Base-by-base conservation (phyloP, 2,797 vertebrate genomes). In the Mus caroli region DNA sequence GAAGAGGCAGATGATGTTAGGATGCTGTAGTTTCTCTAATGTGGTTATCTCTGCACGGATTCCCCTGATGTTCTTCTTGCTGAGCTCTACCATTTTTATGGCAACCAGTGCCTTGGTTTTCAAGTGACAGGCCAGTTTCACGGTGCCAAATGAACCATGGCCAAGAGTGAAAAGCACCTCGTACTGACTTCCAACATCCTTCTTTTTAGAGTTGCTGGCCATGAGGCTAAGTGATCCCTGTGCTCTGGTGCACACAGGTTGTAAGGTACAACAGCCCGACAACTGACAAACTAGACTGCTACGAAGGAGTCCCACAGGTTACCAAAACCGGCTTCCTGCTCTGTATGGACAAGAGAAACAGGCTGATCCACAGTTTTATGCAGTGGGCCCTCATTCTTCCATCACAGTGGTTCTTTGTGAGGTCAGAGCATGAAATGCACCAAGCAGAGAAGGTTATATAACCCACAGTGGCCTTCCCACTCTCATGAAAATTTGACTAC, bases 31-130 rank as follows among this genome's bases (percentile, higher is more conserved):
- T 14, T 2, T 43, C 73, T 76, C 22, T 37, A 76, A 13, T 1
- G 2, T 4, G 7, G 73, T 12, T 15, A 6, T 46, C 5, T 46
- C 73, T 2, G 37, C 37, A 17, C 43, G 24, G 24, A 76, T 46
- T 1, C 5, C 0, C 6, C 6, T 0, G 11, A 26, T 6, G 73
- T 6, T 76, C 12, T 46, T 26, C 24, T 76, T 28, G 24, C 1
- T 26, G 40, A 43, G 15, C 6, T 24, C 11, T 14, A 76, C 2
- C 0, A 2, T 14, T 46, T 76, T 76, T 24, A 76, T 46, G 73
- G 73, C 13, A 12, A 76, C 73, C 24, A 43, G 40, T 1, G 24
- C 43, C 0, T 26, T 3, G 4, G 73, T 76, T 22, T 26, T 26
- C 20, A 15, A 0, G 22, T 76, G 40, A 0, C 0, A 46, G 10